Base-by-base conservation (phyloP, 1,140 invertebrate genomes). In the Lepidurus arcticus region DNA sequence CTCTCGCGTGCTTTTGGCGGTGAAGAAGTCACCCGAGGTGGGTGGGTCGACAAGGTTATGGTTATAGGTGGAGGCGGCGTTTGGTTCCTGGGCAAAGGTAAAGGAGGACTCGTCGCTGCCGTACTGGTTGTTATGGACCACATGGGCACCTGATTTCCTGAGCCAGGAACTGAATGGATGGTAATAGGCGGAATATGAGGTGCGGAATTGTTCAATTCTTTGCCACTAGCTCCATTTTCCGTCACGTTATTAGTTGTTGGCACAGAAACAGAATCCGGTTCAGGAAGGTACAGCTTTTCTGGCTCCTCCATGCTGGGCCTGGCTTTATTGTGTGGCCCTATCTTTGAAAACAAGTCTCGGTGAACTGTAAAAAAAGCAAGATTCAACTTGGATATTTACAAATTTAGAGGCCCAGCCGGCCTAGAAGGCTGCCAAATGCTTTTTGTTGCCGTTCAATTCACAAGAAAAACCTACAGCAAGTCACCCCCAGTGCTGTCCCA, bases 161-260 rank as follows among this genome's bases (percentile, higher is more conserved):
- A 16, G 6, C 53, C 53, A 21, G 53, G 16, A 13, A 65, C 53
- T 65, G 53, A 65, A 65, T 65, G 53, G 53, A 65, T 65, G 53
- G 53, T 65, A 21, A 65, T 65, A 13, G 53, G 53, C 13, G 53
- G 53, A 65, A 65, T 21, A 21, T 65, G 53, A 21, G 53, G 53
- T 65, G 53, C 13, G 6, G 53, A n/a, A 65, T 65, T 65, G 16
- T 65, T 65, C 16, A 65, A 65, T 65, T 65, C 53, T 65, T 65
- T 65, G 53, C 21, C 53, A 65, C 53, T 65, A 65, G 53, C 53
- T 65, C 53, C 53, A 65, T 65, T 65, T 65, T 65, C 53, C n/a
- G 53, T 65, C 53, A 65, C 9, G 53, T 65, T 65, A 65, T 65
- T 65, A 65, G 9, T 65, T 65, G 53, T 65, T 65, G 53, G 53